These are phyloP conservation scores for Lamprologus tigripictilis DNA, from an alignment of 2,113 vertebrate species.

Conservation along the genomic window DNA sequence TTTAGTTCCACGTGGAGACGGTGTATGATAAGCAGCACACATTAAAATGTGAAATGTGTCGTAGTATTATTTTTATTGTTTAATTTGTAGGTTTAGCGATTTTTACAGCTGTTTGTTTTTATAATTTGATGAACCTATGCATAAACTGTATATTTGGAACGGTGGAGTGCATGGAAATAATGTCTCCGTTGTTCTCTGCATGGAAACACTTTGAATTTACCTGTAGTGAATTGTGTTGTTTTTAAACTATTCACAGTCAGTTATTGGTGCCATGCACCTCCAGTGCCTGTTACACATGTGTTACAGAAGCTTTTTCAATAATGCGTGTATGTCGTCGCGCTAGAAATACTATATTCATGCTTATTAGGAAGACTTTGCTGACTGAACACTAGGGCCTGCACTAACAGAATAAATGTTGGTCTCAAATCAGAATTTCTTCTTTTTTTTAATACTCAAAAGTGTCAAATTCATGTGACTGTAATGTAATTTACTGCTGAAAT, in stretches of 20 bases:
- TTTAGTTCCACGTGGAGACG: not conserved
- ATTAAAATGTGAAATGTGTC: conserved; percentile 40
- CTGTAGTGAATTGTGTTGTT: not conserved
- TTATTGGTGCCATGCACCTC: conserved; percentile 61
- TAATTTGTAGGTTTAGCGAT: not conserved
- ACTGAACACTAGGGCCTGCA: not conserved
- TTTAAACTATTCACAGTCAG: not conserved
- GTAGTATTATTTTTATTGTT: conserved; percentile 41
- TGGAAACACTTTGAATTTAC: conserved; percentile 20
- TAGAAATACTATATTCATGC: not conserved
- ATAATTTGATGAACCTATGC: not conserved
- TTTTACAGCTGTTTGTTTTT: conserved; percentile 4
- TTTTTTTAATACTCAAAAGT: not conserved
- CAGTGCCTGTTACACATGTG: conserved; percentile 16
- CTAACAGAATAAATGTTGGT: conserved; percentile 16
- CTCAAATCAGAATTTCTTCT: not conserved
- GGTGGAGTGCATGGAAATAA: not conserved
- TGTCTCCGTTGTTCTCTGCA: not conserved
- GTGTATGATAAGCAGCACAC: not conserved
- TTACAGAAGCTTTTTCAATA: not conserved
- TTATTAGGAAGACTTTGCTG: not conserved
- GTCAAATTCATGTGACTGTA: not conserved
- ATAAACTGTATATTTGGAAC: not conserved
- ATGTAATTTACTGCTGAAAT: not conserved
- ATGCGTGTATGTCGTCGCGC: not conserved